Evolutionary conservation across 1,140 invertebrate genomes (phyloP).

Genomic region (Achroia grisella): DNA sequence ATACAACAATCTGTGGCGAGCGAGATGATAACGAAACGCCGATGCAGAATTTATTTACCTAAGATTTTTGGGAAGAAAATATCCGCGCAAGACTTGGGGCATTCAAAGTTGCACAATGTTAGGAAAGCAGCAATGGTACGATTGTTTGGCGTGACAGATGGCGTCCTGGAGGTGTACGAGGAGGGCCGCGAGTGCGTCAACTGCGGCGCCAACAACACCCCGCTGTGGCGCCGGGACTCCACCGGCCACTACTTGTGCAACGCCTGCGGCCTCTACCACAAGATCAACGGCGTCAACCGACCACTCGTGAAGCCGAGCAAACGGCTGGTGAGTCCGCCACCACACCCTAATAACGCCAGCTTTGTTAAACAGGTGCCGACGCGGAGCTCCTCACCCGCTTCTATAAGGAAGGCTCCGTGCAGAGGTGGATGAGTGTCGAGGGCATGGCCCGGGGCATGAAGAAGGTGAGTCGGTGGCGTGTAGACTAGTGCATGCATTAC

Average conservation of each 20-base stretch:
- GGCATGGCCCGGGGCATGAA: conserved; percentile 69
- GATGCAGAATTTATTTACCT: too few species aligned
- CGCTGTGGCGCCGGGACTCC: conserved; percentile 95
- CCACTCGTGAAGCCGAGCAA: conserved; percentile 92
- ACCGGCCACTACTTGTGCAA: conserved; percentile 99
- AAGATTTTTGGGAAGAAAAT: too few species aligned
- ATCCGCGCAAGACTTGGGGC: too few species aligned
- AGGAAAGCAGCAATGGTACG: too few species aligned
- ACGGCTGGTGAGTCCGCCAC: conserved; percentile 82
- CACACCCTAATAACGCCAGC: conserved; percentile 24
- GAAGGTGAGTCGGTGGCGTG: conserved; percentile 72
- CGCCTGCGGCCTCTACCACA: conserved; percentile 96
- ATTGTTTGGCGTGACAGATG: conserved; percentile 72
- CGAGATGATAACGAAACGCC: too few species aligned
- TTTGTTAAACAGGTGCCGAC: conserved; percentile 61
- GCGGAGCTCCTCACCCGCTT: conserved; percentile 66
- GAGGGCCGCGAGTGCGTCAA: conserved; percentile 97
- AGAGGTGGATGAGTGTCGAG: conserved; percentile 67
- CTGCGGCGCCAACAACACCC: conserved; percentile 96
- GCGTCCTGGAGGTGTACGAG: conserved; percentile 86
- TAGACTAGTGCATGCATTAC: conserved; percentile 60
- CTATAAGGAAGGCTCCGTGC: conserved; percentile 70
- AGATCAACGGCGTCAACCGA: conserved; percentile 96
- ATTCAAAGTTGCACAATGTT: too few species aligned
- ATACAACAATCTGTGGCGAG: too few species aligned